Conservation (phyloP, 2,113 vertebrate species). For the Cryptoleucopteryx plumbea region DNA sequence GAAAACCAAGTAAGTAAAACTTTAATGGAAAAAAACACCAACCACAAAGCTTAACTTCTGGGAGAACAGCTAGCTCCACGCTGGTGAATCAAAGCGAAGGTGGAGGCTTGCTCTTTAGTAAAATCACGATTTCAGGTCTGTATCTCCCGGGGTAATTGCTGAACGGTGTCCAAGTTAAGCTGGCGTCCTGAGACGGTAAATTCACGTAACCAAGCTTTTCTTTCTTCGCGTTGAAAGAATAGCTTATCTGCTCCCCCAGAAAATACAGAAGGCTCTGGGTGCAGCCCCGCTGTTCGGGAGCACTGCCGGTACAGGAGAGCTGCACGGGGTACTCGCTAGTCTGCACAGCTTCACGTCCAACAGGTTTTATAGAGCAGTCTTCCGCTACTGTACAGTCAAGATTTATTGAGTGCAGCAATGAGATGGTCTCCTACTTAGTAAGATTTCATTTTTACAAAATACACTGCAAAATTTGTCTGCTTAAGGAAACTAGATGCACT, state of each 20-base stretch:
- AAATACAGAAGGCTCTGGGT: not conserved
- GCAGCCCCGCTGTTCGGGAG: not conserved
- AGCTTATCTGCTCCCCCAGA: not conserved
- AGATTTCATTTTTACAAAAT: not conserved
- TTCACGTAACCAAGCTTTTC: fast-evolving
- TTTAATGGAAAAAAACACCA: not conserved
- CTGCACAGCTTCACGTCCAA: not conserved
- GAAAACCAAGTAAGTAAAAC: not conserved
- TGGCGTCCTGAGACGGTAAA: not conserved
- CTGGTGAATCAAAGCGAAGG: not conserved
- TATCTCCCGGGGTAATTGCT: not conserved
- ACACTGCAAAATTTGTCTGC: not conserved
- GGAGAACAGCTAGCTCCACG: not conserved
- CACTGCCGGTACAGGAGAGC: not conserved
- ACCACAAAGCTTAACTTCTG: not conserved
- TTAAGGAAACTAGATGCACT: not conserved
- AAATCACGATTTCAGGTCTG: not conserved
- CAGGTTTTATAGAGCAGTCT: not conserved
- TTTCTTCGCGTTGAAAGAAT: fast-evolving
- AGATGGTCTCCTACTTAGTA: not conserved
- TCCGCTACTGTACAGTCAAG: not conserved
- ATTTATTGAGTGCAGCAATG: not conserved
- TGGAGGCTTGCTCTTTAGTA: not conserved
- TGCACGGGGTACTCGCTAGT: not conserved
- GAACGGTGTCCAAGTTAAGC: not conserved